Evolutionary conservation across 2,888 invertebrate species (phyloP).

Genomic region (Melanotus villosus): DNA sequence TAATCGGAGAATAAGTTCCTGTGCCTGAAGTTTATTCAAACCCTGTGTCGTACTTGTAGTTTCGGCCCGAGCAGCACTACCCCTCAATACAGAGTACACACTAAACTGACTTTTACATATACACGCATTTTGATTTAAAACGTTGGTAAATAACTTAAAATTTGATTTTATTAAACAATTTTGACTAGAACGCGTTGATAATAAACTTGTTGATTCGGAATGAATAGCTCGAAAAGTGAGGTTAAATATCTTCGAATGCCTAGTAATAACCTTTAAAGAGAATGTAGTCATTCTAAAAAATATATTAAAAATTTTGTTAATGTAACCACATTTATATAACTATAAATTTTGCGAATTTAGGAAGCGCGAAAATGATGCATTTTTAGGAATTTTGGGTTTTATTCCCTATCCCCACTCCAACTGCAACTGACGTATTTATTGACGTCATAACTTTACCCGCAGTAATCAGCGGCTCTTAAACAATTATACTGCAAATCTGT

Average conservation of each 20-base stretch:
- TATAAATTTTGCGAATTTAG: slow-evolving; percentile 11
- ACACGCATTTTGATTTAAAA: background rate
- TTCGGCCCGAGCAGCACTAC: slow-evolving; percentile 65
- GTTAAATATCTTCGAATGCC: slow-evolving; percentile 37
- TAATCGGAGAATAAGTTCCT: slow-evolving; percentile 80
- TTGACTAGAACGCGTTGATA: slow-evolving; percentile 23
- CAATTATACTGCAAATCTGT: too few relatives aligned
- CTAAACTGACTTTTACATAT: slow-evolving; percentile 51
- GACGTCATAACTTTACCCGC: slow-evolving; percentile 11
- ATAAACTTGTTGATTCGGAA: slow-evolving; percentile 31
- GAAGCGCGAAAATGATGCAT: slow-evolving; percentile 22
- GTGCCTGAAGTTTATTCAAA: slow-evolving; percentile 78
- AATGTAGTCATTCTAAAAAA: slow-evolving; percentile 31
- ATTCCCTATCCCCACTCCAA: slow-evolving; percentile 1
- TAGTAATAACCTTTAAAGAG: slow-evolving; percentile 26
- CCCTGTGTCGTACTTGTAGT: slow-evolving; percentile 66
- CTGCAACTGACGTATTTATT: background rate
- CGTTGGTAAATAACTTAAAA: slow-evolving; percentile 23
- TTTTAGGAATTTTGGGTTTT: slow-evolving; percentile 8
- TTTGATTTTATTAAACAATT: slow-evolving; percentile 14
- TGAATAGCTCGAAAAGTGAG: slow-evolving; percentile 37
- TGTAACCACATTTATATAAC: slow-evolving; percentile 4
- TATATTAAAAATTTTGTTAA: slow-evolving; percentile 1
- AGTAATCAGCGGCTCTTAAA: background rate
- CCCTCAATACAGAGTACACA: slow-evolving; percentile 55